phyloP scores from a whole-genome alignment of 2,888 invertebrate species.

The Odontothrips loti region DNA sequence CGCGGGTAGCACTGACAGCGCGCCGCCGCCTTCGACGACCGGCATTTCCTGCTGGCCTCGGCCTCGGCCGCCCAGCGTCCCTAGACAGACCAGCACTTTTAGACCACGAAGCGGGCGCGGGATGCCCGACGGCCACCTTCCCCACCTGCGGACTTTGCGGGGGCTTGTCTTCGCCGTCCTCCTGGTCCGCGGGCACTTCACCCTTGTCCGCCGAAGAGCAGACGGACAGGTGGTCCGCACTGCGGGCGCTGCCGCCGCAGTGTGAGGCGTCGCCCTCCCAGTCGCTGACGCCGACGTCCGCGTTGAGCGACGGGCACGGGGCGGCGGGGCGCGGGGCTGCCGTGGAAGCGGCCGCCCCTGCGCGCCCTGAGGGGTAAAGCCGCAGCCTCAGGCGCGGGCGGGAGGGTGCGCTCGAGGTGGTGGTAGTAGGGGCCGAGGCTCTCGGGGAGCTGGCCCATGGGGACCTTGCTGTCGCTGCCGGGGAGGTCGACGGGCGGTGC shows the following conservation, averaged over 20 bases:
- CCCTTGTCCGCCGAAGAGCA: neutral
- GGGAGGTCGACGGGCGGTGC: neutral
- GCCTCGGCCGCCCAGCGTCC: neutral
- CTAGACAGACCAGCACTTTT: too few relatives aligned
- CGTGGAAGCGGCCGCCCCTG: neutral
- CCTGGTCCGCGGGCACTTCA: neutral
- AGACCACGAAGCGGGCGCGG: too few relatives aligned
- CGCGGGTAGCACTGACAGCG: slow-evolving; percentile 18
- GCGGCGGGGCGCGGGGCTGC: neutral
- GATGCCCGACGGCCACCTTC: too few relatives aligned
- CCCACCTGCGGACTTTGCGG: neutral
- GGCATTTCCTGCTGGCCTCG: neutral
- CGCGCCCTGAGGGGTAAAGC: neutral
- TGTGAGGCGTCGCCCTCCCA: neutral
- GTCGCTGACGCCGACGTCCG: neutral
- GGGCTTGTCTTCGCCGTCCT: neutral
- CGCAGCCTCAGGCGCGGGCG: neutral
- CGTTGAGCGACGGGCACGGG: neutral
- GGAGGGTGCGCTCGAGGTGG: neutral
- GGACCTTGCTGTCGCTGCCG: neutral
- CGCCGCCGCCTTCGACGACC: neutral
- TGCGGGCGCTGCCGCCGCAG: neutral
- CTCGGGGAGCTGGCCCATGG: neutral
- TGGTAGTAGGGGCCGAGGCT: neutral
- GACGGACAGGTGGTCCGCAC: neutral